Conservation (phyloP, 2,888 invertebrate genomes). For the Bibio marci region DNA sequence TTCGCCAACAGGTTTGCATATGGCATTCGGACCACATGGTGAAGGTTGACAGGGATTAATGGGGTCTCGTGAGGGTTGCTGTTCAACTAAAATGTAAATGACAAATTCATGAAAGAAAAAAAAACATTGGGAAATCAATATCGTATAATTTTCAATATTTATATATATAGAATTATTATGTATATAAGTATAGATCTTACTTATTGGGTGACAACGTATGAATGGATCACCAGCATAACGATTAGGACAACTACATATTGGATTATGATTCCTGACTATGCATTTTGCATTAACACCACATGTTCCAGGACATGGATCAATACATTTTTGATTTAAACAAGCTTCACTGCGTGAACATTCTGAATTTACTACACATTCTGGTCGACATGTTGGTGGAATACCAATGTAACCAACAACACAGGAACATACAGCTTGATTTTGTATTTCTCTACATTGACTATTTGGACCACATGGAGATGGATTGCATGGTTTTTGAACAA, state of each 20-base stretch:
- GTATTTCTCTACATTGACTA: slow-evolving; percentile 45
- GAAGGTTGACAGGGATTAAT: slow-evolving; percentile 44
- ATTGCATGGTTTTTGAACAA: slow-evolving; percentile 40
- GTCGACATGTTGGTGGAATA: slow-evolving; percentile 53
- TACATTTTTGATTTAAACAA: slow-evolving; percentile 54
- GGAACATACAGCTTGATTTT: slow-evolving; percentile 45
- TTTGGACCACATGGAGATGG: slow-evolving; percentile 58
- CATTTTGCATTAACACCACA: slow-evolving; percentile 54
- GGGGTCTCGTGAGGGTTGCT: slow-evolving; percentile 27
- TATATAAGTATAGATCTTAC: neutral
- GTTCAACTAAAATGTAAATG: slow-evolving; percentile 18
- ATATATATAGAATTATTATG: too few species aligned
- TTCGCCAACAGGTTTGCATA: slow-evolving; percentile 37
- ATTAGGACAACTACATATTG: slow-evolving; percentile 48
- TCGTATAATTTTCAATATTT: too few species aligned
- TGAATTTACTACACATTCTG: slow-evolving; percentile 52
- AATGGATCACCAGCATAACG: slow-evolving; percentile 56
- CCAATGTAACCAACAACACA: slow-evolving; percentile 46
- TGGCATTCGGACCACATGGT: slow-evolving; percentile 45
- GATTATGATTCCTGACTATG: slow-evolving; percentile 54
- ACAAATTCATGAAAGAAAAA: slow-evolving; percentile 25
- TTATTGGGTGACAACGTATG: slow-evolving; percentile 33
- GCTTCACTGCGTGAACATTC: slow-evolving; percentile 51
- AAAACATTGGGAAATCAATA: neutral
- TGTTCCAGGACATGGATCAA: slow-evolving; percentile 56